A percentile compares a stretch with the other conserved stretches of the same genome.
phyloP scores from a whole-genome alignment of 2,113 vertebrate species.

The Mirounga angustirostris region DNA sequence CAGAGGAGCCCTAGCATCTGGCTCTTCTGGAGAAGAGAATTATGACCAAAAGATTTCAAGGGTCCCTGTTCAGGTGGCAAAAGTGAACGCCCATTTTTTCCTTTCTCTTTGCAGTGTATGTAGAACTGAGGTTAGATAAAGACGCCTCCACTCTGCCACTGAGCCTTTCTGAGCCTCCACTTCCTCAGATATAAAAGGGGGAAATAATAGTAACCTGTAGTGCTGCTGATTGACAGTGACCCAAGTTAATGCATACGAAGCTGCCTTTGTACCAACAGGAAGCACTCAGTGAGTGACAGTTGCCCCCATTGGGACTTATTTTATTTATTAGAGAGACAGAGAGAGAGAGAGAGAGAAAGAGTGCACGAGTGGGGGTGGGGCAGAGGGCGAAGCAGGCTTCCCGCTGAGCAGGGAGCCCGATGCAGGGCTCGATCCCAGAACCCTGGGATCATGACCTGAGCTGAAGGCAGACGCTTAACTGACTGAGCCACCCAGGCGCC shows the following conservation, averaged over 20 bases:
- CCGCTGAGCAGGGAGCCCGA: not conserved
- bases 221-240: not conserved
- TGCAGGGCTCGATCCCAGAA: not conserved
- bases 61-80: not conserved
- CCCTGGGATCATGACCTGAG: too few relatives aligned
- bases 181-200: conserved; percentile 30
- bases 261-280: conserved; percentile 7
- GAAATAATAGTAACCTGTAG: not conserved
- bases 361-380: too few relatives aligned
- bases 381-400: not conserved
- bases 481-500: too few relatives aligned
- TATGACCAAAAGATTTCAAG: not conserved
- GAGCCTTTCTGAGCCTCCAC: not conserved
- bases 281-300: not conserved
- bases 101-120: not conserved
- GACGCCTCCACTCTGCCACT: not conserved
- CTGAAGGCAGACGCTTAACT: too few relatives aligned
- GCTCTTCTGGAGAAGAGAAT: not conserved
- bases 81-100: not conserved
- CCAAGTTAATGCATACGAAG: not conserved
- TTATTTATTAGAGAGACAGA: not conserved
- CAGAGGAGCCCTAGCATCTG: not conserved
- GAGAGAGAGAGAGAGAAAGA: too few relatives aligned
- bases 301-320: not conserved
- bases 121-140: not conserved